Evolutionary conservation across 2,113 vertebrate genomes (phyloP), one percentile per base, ranked within the genome.

Genomic region (Lepus europaeus): DNA sequence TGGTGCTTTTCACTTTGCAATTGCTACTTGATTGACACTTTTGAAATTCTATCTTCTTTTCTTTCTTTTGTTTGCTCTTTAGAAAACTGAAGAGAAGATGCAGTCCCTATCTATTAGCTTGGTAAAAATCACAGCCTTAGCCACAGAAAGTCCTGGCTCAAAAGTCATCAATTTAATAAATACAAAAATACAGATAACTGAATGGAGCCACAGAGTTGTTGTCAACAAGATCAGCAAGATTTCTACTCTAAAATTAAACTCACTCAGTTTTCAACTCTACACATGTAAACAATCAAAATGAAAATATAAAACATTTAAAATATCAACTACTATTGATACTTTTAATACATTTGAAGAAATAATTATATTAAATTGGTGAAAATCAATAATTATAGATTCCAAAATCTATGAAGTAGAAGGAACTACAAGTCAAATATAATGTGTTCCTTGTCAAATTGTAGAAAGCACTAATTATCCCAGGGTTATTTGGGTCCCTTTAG

Each of bases 11-110:
- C 88, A 53, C 73, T 81, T 78, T 68, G 36, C 69, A 94, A 76
- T 80, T 66, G 56, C 64, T 81, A 1, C 22, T 89, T 95, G 92
- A 96, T 72, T 97, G 95, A 97, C 92, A 73, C 27, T 90, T 93
- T 69, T 77, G 86, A 96, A 97, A 95, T 90, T 86, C 82, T 92
- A 69, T 94, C 88, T 86, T 31, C 63, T 86, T 95, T 95, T 86
- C 72, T 79, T 93, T 64, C 6, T 39, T 91, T 93, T 92, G 87
- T 94, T 93, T 96, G 87, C 56, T 93, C 93, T 91, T 81, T 25
- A 94, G 39, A 78, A 56, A 89, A 72, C 31, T 76, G 66, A 81
- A 92, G 94, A 90, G 49, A 91, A 82, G 74, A 86, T 56, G 6
- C 8, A 31, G 20, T 90, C 96, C 27, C 45, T 90, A 63, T 90